These are phyloP conservation scores for Brienomyrus brachyistius DNA, from an alignment of 2,113 vertebrate species.

Conservation along the genomic window DNA sequence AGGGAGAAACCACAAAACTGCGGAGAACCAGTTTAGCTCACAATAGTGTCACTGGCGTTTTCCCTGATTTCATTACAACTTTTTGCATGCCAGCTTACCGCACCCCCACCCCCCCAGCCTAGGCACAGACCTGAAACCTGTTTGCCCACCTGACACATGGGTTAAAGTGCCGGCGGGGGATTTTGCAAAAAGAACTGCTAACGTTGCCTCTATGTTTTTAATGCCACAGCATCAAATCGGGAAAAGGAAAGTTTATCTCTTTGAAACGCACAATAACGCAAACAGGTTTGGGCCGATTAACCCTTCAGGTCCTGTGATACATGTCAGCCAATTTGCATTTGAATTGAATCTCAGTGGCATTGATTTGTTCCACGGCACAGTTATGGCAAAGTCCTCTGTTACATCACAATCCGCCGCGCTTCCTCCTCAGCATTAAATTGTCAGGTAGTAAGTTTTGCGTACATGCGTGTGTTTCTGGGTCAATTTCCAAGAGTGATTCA, in stretches of 20 bases:
- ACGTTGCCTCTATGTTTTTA: neutral
- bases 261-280: neutral
- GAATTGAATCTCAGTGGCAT: neutral
- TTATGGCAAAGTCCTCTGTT: neutral
- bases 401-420: no score
- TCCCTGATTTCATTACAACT: neutral
- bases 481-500: neutral
- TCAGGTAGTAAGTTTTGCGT: neutral
- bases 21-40: neutral
- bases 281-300: neutral
- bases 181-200: conserved; percentile 15
- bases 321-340: neutral
- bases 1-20: neutral
- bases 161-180: conserved; percentile 35
- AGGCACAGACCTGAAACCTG: conserved; percentile 40
- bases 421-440: neutral
- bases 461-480: neutral
- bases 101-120: neutral
- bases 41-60: neutral
- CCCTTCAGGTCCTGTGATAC: neutral
- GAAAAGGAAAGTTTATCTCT: neutral
- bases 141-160: conserved; percentile 47
- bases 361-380: neutral
- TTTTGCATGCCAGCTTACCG: neutral
- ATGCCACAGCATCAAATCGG: neutral